Evolutionary conservation across 2,113 vertebrate species (phyloP).

Genomic region (Python bivittatus): DNA sequence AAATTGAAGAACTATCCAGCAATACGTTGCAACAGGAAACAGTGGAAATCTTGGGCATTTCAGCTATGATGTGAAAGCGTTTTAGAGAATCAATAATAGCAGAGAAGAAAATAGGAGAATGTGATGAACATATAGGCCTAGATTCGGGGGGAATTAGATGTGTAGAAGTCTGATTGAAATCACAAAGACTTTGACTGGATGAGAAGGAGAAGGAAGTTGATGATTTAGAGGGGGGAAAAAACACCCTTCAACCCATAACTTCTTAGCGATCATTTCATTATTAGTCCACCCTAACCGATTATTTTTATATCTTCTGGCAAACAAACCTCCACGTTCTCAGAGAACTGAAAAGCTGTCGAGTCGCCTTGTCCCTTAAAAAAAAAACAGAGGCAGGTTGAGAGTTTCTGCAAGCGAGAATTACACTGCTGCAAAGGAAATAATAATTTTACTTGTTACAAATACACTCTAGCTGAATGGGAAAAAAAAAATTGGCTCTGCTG

Average conservation of each 20-base stretch:
- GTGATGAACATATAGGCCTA: not conserved
- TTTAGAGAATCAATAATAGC: not conserved
- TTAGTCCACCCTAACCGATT: not conserved
- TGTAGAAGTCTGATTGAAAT: not conserved
- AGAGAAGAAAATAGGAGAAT: not conserved
- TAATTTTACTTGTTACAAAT: too few species aligned
- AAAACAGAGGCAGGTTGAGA: too few species aligned
- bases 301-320: not conserved
- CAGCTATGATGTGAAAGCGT: not conserved
- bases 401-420: too few species aligned
- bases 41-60: not conserved
- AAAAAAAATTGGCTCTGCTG: too few species aligned
- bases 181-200: not conserved
- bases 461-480: too few species aligned
- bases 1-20: not conserved
- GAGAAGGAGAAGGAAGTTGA: not conserved
- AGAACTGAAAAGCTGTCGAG: too few species aligned
- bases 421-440: too few species aligned
- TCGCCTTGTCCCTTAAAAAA: too few species aligned
- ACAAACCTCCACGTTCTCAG: too few species aligned
- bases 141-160: not conserved
- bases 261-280: not conserved
- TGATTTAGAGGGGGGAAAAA: not conserved
- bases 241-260: not conserved
- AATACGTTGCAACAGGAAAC: not conserved